Base-by-base conservation (phyloP, 1,140 invertebrate genomes). In the Danaus plexippus region DNA sequence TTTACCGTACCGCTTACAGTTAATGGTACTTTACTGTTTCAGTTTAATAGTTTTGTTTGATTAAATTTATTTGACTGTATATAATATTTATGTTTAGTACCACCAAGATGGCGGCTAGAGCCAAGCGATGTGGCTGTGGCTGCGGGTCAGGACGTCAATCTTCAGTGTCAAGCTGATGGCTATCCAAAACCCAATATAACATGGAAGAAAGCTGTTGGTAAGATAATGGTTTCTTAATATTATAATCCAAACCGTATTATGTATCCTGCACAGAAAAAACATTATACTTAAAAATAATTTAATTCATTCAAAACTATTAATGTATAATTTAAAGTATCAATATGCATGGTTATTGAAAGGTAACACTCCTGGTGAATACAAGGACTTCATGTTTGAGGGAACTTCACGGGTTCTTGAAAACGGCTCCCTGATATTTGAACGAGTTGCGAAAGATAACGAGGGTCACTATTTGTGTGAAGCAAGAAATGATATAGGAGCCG, bases 401-500 rank as follows among this genome's bases (percentile, higher is more conserved):
- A 92, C 91, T 64, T 90, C 94, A 1, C 90, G 92, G 63, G 91
- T 95, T 57, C 92, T 94, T 72, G 90, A 92, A 56, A 96, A 96
- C 75, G 95, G 95, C 2, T 94, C 94, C 1, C 88, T 96, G 12
- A 90, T 92, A 47, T 95, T 96, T 70, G 91, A 91, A 57, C 90
- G 94, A 68, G 92, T 95, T 43, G 92, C 91, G 62, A 95, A 96
- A 77, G 92, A 93, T 59, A 94, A 94, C 74, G 94, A 96, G 77
- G 96, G 96, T 1, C 93, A 95, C 74, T 98, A 97, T 76, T 87
- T 98, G 9, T 98, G 97, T 87, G 96, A 97, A 71, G 95, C 95
- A 0, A 92, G 94, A 66, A 98, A 98, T 75, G 94, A 93, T 50
- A 95, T 98, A 61, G 96, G 96, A 3, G 91, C 94, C 15, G 94